Evolutionary conservation across 64 coral and sea anemone species (phyloP), one percentile per base, ranked within the genome.

Genomic region (Astreopora myriophthalma): DNA sequence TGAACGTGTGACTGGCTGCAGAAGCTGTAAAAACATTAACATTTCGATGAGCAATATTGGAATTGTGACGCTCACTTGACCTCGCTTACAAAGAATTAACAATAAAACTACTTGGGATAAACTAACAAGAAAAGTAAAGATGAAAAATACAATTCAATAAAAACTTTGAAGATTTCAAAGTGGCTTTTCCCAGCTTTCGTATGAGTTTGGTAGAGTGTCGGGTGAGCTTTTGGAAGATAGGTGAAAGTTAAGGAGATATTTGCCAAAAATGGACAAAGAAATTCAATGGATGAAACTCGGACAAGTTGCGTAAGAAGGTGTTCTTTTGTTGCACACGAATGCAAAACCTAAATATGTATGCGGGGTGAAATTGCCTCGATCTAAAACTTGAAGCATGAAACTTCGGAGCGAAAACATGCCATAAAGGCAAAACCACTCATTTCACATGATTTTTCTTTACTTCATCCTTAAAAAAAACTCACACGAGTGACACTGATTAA

Each of bases 1-100:
- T 98, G 30, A 95, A 86, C 49, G 96, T 92, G 37, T 85, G 87
- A 62, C 82, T 93, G 1, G 69, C 71, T 9, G 96, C 52, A 71
- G 96, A 91, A n/a, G 86, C 96, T 95, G 77, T 19, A 57, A 58
- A 70, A 35, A 82, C 10, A 63, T 33, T 35, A 63, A 65, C 19
- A 63, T 38, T 38, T 24, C 20, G 55, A 65, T 83, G 22, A 83
- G 32, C 57, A 83, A 83, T 63, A 83, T 37, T 14, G 20, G 13
- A 8, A 3, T 26, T 5, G 61, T 25, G 7, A 83, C 7, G n/a
- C 57, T 65, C 55, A 64, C 22, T 37, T 83, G 10, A 64, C 55
- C 1, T 24, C 8, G 1, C 39, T 33, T 80, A 80, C 40, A 57
- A 80, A 35, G 55, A 66, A 14, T 1, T 64, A 37, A 38, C 39